Conservation (phyloP, 37 sponge, comb jelly and placozoan genomes). For the Mnemiopsis leidyi region DNA sequence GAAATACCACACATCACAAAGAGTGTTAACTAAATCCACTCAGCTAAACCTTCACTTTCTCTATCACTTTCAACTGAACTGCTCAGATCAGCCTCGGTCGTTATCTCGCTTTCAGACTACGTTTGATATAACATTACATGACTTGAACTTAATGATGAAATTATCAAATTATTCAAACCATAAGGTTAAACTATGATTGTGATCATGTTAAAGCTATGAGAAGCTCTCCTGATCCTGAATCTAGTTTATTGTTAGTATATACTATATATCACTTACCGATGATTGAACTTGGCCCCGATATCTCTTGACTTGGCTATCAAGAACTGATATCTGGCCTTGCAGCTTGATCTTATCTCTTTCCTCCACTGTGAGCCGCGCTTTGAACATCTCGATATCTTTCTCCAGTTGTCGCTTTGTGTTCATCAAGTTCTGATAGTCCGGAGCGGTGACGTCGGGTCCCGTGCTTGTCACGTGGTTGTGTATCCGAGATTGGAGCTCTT, state of each 20-base stretch:
- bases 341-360: slow-evolving; percentile 64
- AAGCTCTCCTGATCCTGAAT: no score
- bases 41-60: background rate
- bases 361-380: slow-evolving; percentile 36
- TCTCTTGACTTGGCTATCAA: slow-evolving; percentile 50
- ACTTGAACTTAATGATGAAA: no score
- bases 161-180: no score
- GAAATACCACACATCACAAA: no score
- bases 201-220: no score
- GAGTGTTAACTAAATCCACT: no score
- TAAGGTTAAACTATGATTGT: no score
- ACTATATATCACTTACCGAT: slow-evolving; percentile 65
- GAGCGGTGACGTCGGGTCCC: background rate
- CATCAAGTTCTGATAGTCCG: slow-evolving; percentile 41
- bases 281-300: slow-evolving; percentile 32
- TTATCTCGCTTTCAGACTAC: background rate
- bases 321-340: slow-evolving; percentile 53
- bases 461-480: slow-evolving; percentile 14
- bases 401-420: slow-evolving; percentile 34
- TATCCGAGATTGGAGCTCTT: slow-evolving; percentile 4
- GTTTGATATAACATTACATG: background rate
- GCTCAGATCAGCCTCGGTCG: background rate
- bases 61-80: background rate
- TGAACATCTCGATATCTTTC: slow-evolving; percentile 42
- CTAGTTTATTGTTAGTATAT: no score